These are phyloP conservation scores for Callocephalon fimbriatum DNA, from an alignment of 2,113 vertebrate species.

Conservation along the genomic window DNA sequence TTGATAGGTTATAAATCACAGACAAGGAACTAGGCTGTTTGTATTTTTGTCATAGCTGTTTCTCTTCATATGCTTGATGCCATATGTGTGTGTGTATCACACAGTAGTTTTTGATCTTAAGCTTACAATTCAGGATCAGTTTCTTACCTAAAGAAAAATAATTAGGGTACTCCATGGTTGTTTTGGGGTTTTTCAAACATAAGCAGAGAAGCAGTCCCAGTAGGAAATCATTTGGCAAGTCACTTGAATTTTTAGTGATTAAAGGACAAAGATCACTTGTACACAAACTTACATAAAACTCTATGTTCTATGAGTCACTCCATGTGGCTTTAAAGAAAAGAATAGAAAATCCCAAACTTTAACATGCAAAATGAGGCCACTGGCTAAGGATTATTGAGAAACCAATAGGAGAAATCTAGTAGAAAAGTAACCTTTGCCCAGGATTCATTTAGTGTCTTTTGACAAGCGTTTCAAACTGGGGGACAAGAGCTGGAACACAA, in stretches of 20 bases:
- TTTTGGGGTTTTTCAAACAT: rapidly evolving
- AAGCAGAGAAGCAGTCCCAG: not conserved
- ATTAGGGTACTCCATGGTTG: not conserved
- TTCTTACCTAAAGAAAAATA: not conserved
- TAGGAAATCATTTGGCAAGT: not conserved
- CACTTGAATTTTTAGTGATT: not conserved
- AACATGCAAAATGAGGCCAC: not conserved
- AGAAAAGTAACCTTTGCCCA: not conserved
- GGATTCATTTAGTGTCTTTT: not conserved
- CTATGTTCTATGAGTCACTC: not conserved
- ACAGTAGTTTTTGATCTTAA: not conserved
- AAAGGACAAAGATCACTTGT: not conserved
- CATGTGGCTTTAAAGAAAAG: not conserved
- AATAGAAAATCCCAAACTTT: not conserved
- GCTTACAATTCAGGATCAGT: not conserved
- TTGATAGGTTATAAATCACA: not conserved
- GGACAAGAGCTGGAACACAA: not conserved
- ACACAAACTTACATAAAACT: not conserved
- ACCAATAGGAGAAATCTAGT: not conserved
- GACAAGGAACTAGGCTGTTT: not conserved
- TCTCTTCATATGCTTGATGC: not conserved
- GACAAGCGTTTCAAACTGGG: not conserved
- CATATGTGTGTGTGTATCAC: not conserved
- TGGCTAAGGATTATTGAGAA: not conserved
- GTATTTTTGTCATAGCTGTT: not conserved